phyloP scores from a whole-genome alignment of 2,797 vertebrate species.

The Gadopsis marmoratus region DNA sequence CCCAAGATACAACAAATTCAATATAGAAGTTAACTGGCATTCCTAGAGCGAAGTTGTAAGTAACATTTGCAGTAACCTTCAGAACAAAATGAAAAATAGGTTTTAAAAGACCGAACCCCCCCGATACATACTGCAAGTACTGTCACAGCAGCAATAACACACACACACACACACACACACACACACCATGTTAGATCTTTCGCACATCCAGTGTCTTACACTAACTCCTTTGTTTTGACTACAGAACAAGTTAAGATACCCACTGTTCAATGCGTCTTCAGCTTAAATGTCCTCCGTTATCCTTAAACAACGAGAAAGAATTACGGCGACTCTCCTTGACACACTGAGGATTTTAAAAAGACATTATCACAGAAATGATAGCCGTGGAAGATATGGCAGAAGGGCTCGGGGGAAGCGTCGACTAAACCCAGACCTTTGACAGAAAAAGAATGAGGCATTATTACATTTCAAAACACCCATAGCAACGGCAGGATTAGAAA shows the following conservation, averaged over 20 bases:
- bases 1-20: slow-evolving; percentile 2
- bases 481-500: slow-evolving; percentile 35
- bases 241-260: neutral
- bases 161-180: neutral
- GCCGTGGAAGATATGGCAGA: slow-evolving; percentile 41
- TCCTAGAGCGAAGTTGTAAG: neutral
- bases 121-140: neutral
- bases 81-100: neutral
- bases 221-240: neutral
- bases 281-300: slow-evolving; percentile 45
- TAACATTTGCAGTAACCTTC: slow-evolving; percentile 1
- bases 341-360: slow-evolving; percentile 32
- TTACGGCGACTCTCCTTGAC: slow-evolving; percentile 41
- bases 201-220: neutral
- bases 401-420: slow-evolving; percentile 35
- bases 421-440: slow-evolving; percentile 45
- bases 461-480: slow-evolving; percentile 41
- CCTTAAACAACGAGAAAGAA: slow-evolving; percentile 50
- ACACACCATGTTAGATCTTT: neutral
- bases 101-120: slow-evolving; percentile 2
- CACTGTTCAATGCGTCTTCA: neutral
- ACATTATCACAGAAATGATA: slow-evolving; percentile 32
- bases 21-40: neutral
- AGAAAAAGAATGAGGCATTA: slow-evolving; percentile 32
- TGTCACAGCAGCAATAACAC: neutral